phyloP scores from a whole-genome alignment of 1,140 invertebrate genomes.

The Hylaeus anthracinus region DNA sequence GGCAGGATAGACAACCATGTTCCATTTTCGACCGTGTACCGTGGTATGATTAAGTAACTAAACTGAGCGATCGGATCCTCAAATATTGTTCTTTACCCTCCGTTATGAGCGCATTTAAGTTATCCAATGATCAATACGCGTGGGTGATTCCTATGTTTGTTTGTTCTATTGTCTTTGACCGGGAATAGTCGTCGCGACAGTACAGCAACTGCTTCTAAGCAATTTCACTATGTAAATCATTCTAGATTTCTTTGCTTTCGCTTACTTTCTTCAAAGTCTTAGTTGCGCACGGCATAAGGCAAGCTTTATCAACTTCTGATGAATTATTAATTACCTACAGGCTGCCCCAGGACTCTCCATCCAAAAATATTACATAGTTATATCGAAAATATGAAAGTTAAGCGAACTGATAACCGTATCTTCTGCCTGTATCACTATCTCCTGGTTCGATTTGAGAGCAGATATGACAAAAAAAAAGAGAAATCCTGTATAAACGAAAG shows the following conservation, averaged over 20 bases:
- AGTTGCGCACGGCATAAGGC: no score
- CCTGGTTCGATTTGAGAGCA: no score
- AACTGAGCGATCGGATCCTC: constrained; percentile 39
- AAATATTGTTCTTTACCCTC: constrained; percentile 38
- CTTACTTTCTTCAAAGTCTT: no score
- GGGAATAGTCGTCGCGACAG: neutral
- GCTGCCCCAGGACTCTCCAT: no score
- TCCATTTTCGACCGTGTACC: constrained; percentile 64
- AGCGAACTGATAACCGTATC: no score
- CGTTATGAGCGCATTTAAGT: constrained; percentile 31
- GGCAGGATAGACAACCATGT: constrained; percentile 67
- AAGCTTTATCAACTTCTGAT: neutral
- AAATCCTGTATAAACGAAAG: no score
- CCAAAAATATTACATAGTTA: no score
- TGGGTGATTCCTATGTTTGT: constrained; percentile 4
- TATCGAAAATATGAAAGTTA: no score
- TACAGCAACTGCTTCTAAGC: neutral
- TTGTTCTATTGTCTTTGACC: neutral
- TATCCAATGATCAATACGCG: constrained; percentile 27
- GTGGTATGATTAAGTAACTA: constrained; percentile 55
- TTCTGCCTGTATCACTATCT: no score
- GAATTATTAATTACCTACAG: no score
- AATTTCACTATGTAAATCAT: neutral
- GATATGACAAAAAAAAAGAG: no score
- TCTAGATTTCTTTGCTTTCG: no score